Percentiles rank a stretch among this genome's conserved stretches.
These are phyloP conservation scores for Brachyalestes nurse DNA, from an alignment of 2,797 vertebrate genomes.

Conservation along the genomic window DNA sequence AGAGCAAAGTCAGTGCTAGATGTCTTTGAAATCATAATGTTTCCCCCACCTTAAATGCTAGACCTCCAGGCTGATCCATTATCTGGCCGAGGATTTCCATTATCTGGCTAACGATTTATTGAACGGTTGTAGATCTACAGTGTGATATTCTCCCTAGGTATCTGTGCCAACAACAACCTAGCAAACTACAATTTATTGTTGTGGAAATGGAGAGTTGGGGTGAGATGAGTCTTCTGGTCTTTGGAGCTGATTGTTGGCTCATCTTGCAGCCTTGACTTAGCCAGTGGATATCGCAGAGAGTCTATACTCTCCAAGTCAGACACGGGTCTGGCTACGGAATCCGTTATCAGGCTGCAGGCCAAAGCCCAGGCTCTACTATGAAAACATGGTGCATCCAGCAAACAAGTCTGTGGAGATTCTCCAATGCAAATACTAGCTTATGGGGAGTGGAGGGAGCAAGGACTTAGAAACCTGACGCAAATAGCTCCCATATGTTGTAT, in stretches of 20 bases:
- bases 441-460: background rate
- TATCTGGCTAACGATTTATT: background rate
- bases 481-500: constrained; percentile 56
- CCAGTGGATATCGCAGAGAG: constrained; percentile 23
- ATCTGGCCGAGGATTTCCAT: background rate
- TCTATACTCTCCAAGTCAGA: constrained; percentile 12
- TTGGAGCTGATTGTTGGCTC: constrained; percentile 11
- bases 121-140: background rate
- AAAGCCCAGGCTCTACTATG: constrained; percentile 23
- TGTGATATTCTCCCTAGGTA: background rate
- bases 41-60: background rate
- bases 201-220: background rate
- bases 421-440: constrained; percentile 48
- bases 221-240: background rate
- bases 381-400: constrained; percentile 39
- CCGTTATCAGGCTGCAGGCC: constrained; percentile 12
- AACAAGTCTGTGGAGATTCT: constrained; percentile 43
- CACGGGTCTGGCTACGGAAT: constrained; percentile 32
- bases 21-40: background rate
- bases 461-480: constrained; percentile 35
- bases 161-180: background rate
- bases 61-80: background rate
- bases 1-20: background rate
- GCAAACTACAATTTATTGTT: background rate
- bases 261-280: background rate